Conservation (phyloP, 30 jellyfish, hydroid and myxozoan species). For the Mastigias papua region DNA sequence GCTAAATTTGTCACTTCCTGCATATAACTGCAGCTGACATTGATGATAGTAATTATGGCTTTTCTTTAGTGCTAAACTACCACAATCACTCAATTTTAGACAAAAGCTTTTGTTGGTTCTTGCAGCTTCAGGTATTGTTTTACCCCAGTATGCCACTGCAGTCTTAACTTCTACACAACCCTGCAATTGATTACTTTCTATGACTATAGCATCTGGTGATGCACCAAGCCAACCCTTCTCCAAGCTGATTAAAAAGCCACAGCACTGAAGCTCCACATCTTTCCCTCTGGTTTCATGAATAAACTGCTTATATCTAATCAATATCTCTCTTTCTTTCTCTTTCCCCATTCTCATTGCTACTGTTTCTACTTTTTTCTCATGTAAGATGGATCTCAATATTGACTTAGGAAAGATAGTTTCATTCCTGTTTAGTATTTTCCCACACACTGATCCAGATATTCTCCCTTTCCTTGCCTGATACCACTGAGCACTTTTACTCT, state of each 20-base stretch:
- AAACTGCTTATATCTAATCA: background rate
- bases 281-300: background rate
- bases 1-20: background rate
- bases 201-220: background rate
- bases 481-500: background rate
- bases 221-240: background rate
- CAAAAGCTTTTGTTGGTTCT: background rate
- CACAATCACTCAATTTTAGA: no score
- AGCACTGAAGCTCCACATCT: background rate
- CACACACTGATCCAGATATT: background rate
- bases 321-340: background rate
- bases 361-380: background rate
- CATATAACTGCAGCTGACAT: background rate
- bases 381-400: background rate
- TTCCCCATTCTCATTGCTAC: background rate
- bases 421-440: background rate
- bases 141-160: background rate
- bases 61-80: background rate
- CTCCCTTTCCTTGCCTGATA: background rate
- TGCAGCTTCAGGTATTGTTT: background rate
- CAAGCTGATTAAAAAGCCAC: background rate
- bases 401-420: background rate
- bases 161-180: background rate
- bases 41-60: background rate
- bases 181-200: background rate